A percentile compares a stretch with the other conserved stretches of the same genome.
These are phyloP conservation scores for Macrotus californicus DNA, from an alignment of 2,113 vertebrate genomes.

Conservation along the genomic window DNA sequence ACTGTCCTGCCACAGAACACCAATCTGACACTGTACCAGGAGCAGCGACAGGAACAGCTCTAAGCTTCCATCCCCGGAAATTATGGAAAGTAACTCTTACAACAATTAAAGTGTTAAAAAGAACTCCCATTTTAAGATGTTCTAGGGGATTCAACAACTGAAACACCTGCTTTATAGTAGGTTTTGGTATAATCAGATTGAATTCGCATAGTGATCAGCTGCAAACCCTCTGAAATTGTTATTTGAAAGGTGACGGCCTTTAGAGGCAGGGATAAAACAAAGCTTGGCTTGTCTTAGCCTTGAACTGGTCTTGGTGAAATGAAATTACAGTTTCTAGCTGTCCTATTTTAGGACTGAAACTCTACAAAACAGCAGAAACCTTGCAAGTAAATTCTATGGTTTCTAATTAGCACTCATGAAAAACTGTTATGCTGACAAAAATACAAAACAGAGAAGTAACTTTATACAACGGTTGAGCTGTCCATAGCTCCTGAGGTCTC, in stretches of 20 bases:
- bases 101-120: neutral
- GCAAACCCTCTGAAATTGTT: neutral
- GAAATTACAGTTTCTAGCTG: constrained; percentile 14
- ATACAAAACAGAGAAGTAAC: neutral
- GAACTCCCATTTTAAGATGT: neutral
- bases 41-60: neutral
- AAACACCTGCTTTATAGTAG: neutral
- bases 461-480: neutral
- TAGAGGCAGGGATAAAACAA: constrained; percentile 12
- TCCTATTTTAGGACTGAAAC: neutral
- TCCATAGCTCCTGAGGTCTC: neutral
- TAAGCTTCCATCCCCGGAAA: neutral
- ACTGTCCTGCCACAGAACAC: neutral
- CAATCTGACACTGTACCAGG: neutral
- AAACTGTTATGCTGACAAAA: constrained; percentile 6
- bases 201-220: neutral
- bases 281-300: neutral
- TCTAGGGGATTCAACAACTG: neutral
- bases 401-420: neutral
- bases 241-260: constrained; percentile 16
- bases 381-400: neutral
- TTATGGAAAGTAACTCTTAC: neutral
- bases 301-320: neutral
- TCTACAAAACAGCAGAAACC: neutral
- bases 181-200: neutral